Evolutionary conservation across 53 echinoderm and acorn worm genomes (phyloP), one percentile per base, ranked within the genome.

Genomic region (Paracentrotus lividus): DNA sequence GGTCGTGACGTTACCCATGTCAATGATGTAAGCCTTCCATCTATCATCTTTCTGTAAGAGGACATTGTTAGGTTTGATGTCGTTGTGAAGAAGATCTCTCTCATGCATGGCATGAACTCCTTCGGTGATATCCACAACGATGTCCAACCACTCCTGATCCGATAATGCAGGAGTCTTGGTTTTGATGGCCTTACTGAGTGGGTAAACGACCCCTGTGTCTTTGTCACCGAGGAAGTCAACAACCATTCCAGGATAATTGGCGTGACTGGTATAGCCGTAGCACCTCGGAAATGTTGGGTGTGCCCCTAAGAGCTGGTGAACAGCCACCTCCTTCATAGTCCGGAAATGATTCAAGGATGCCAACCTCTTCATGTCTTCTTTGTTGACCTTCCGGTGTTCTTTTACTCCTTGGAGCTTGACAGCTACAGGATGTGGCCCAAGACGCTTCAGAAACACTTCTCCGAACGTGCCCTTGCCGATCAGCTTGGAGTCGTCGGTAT

Each of bases 21-120:
- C 91, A 67, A 91, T 91, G 91, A 91, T 72, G 34, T 47, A 47
- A 27, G 69, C 91, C 23, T 45, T 49, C 91, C 91, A 91, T 27
- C 91, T 27, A 23, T 47, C 33, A n/a, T 65, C 45, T 34, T 21
- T 87, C 10, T 55, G 87, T 3, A 54, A 57, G 7, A 91, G 91
- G 40, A 91, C 31, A 51, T 91, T 91, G 54, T 91, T 91, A 8
- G 91, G 75, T 75, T 91, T 91, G 15, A 91, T 51, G 91, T 91
- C 91, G 26, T 91, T 91, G 53, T 91, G 91, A 52, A 91, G 91
- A 15, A 91, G 91, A 4, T 72, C 91, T 45, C 47, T 91, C 29
- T 68, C 91, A 33, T 91, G 91, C 91, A 91, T 68, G 31, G 72
- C 91, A 34, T 81, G 81, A 14, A 81, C 8, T 13, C 81, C 81